Base-by-base conservation (phyloP, 2,797 vertebrate genomes). In the Acipenser transmontanus region DNA sequence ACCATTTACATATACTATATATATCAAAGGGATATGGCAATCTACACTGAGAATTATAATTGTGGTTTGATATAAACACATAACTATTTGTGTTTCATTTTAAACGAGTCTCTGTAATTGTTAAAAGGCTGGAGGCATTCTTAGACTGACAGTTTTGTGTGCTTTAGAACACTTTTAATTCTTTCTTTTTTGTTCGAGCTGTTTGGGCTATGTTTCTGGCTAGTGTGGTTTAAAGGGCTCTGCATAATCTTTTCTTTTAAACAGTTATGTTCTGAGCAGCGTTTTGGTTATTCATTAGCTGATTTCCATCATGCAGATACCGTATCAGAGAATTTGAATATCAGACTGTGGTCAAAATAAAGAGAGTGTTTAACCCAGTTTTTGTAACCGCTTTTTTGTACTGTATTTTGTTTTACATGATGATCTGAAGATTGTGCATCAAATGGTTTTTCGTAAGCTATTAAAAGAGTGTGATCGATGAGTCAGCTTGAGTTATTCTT, bases 1-100 rank as follows among this genome's bases (percentile, higher is more conserved):
- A 85, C 84, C 88, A 91, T 91, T 91, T 91, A 89, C 90, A 91
- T 91, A 90, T 85, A 89, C 87, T 89, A 88, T 91, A 90, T 90
- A 88, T 91, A 89, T 84, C 84, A 77, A 80, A 78, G 65, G 59
- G 70, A 72, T 69, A 59, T 79, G 77, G 70, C 69, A 71, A 74
- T 85, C 83, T 82, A 81, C 69, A 82, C 82, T 75, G 73, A 77
- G 80, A 80, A 82, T 89, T 83, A 88, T 87, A 88, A 87, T 87
- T 77, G 85, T 76, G 84, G 80, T 82, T 79, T 75, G 78, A 77
- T 85, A 81, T 76, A 81, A 82, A 81, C 74, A 72, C 72, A 69
- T 80, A 76, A 80, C 78, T 84, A 84, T 88, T 89, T 91, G 88
- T 88, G 88, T 88, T 89, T 88, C 87, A 80, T 88, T 90, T 88